Conservation (phyloP, 2,888 invertebrate genomes). For the Mythimna impura region DNA sequence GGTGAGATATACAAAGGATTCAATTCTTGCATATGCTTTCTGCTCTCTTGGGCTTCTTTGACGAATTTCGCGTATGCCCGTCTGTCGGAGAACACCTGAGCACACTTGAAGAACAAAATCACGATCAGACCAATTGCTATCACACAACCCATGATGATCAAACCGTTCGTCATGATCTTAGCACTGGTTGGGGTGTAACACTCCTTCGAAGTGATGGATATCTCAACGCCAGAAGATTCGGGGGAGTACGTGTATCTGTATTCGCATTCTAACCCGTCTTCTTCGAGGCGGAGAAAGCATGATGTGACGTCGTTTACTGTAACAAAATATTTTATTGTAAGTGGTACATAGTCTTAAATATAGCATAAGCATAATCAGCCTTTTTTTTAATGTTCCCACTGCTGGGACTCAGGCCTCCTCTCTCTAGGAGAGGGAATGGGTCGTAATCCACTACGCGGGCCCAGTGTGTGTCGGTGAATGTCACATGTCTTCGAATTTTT, state of each 20-base stretch:
- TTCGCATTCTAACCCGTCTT: slow-evolving; percentile 79
- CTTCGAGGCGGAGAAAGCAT: slow-evolving; percentile 80
- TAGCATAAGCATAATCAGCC: no score
- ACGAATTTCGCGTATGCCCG: slow-evolving; percentile 89
- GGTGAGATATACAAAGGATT: slow-evolving; percentile 93
- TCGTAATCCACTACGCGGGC: no score
- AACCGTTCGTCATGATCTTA: slow-evolving; percentile 77
- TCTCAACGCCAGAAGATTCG: slow-evolving; percentile 78
- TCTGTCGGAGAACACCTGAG: slow-evolving; percentile 86
- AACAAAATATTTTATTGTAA: slow-evolving; percentile 45
- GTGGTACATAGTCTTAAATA: not conserved
- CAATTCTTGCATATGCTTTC: slow-evolving; percentile 81
- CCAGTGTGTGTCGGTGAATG: no score
- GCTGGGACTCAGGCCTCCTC: no score
- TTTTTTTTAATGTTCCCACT: no score
- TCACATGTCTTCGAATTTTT: no score
- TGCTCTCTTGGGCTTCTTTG: slow-evolving; percentile 83
- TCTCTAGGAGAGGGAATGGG: no score
- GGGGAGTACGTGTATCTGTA: slow-evolving; percentile 84
- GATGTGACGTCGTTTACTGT: slow-evolving; percentile 73
- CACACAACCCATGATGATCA: slow-evolving; percentile 85
- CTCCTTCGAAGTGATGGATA: slow-evolving; percentile 78
- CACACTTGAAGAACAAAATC: slow-evolving; percentile 82
- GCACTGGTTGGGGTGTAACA: slow-evolving; percentile 83
- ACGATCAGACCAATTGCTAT: slow-evolving; percentile 85